Percentiles rank a stretch among this genome's conserved stretches.
Conservation (phyloP, 2,888 invertebrate genomes). For the Caenorhabditis macrosperma region DNA sequence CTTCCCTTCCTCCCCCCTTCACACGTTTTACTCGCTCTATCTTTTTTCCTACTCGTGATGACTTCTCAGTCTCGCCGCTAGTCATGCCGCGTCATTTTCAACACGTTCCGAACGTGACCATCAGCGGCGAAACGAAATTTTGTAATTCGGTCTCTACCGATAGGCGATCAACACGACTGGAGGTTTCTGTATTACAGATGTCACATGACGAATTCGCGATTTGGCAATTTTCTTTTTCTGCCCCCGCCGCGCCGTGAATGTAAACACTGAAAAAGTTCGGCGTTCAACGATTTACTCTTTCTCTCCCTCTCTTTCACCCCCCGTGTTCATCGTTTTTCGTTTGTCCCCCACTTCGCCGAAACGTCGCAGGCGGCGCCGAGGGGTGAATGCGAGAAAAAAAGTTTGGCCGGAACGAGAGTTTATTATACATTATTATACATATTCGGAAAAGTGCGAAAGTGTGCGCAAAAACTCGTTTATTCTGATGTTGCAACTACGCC, state of each 20-base stretch:
- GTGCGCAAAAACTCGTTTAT: conserved; percentile 56
- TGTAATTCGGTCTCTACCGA: conserved; percentile 38
- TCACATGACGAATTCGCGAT: conserved; percentile 54
- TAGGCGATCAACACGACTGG: conserved; percentile 38
- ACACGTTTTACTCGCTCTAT: conserved; percentile 3
- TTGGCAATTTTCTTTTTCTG: conserved; percentile 26
- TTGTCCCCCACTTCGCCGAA: conserved; percentile 8
- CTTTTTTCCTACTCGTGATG: conserved; percentile 20
- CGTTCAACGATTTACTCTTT: conserved; percentile 49
- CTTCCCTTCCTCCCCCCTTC: too few relatives aligned
- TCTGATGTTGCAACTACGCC: conserved; percentile 33
- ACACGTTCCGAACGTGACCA: conserved; percentile 46
- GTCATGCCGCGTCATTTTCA: conserved; percentile 23
- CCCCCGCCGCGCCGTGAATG: conserved; percentile 29
- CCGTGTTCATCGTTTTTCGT: conserved; percentile 16
- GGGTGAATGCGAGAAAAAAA: conserved; percentile 17
- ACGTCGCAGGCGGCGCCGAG: neutral
- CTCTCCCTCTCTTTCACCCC: neutral
- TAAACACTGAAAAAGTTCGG: conserved; percentile 56
- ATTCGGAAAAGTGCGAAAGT: conserved; percentile 48
- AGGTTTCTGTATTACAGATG: conserved; percentile 49
- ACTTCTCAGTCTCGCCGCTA: neutral
- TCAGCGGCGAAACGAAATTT: conserved; percentile 32
- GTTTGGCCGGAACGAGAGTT: conserved; percentile 41
- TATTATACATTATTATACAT: conserved; percentile 56